Percentiles rank a stretch among this genome's conserved stretches.
Conservation (phyloP, 2,888 invertebrate species). For the Sarcophaga subvicina region DNA sequence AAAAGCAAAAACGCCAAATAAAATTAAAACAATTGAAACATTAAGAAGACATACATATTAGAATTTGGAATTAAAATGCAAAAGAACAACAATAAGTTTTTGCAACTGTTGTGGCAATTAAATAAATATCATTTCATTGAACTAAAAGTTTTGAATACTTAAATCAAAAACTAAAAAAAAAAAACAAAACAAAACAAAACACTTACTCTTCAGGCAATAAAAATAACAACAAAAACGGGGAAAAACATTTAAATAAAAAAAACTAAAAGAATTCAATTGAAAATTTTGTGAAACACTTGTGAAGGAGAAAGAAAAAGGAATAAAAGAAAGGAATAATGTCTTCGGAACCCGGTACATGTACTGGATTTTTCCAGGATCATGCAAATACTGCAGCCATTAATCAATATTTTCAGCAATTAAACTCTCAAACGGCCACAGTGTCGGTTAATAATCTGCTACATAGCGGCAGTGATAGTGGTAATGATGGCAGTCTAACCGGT, state of each 20-base stretch:
- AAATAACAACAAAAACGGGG: no score
- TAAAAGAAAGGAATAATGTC: constrained; percentile 20
- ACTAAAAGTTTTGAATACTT: constrained; percentile 64
- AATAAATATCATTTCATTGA: constrained; percentile 63
- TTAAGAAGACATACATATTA: no score
- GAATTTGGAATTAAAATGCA: constrained; percentile 59
- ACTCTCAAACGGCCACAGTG: constrained; percentile 75
- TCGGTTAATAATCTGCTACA: constrained; percentile 67
- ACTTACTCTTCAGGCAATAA: neutral
- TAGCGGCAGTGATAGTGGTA: constrained; percentile 63
- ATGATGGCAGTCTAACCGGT: constrained; percentile 62
- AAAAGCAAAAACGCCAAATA: neutral
- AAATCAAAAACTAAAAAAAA: constrained; percentile 13
- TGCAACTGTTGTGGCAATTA: constrained; percentile 65
- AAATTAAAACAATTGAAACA: neutral
- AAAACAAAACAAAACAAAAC: neutral
- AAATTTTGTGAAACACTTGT: no score
- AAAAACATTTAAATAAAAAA: neutral
- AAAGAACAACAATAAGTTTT: constrained; percentile 58
- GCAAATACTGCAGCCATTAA: constrained; percentile 74
- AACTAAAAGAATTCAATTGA: neutral
- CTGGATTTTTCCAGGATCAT: constrained; percentile 79
- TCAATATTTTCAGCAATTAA: constrained; percentile 79
- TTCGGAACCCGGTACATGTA: constrained; percentile 73
- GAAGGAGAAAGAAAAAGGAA: neutral